These are phyloP conservation scores for Verasper variegatus DNA, from an alignment of 2,113 vertebrate genomes.

Conservation along the genomic window DNA sequence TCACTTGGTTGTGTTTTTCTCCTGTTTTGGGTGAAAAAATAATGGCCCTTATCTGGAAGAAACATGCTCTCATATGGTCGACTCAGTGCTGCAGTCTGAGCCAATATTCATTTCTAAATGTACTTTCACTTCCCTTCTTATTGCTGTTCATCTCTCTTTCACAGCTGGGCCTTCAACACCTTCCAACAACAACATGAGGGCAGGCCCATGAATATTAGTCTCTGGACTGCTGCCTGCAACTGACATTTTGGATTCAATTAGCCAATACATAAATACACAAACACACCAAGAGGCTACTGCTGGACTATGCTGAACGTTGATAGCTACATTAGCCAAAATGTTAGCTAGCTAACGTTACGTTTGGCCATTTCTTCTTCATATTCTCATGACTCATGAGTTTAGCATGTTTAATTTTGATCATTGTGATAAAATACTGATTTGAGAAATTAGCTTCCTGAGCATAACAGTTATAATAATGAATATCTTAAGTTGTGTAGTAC, in stretches of 20 bases:
- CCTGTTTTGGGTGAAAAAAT: conserved; percentile 41
- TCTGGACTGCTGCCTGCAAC: neutral
- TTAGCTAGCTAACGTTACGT: too few species aligned
- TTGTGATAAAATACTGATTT: too few species aligned
- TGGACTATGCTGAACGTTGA: neutral
- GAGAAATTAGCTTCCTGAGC: too few species aligned
- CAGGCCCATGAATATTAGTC: conserved; percentile 4
- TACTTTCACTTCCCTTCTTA: conserved; percentile 42
- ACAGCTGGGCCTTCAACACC: conserved; percentile 43
- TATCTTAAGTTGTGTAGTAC: too few species aligned
- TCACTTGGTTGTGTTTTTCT: conserved; percentile 31
- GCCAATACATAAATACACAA: neutral
- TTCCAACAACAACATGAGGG: conserved; percentile 42
- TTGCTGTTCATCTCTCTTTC: conserved; percentile 4
- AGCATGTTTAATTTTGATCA: too few species aligned
- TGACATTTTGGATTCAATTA: neutral
- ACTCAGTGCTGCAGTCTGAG: conserved; percentile 31
- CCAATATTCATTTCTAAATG: conserved; percentile 54
- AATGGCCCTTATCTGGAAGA: conserved; percentile 62
- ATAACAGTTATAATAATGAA: too few species aligned
- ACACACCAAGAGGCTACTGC: neutral
- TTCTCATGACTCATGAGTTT: too few species aligned
- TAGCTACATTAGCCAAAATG: neutral
- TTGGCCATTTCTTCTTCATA: too few species aligned
- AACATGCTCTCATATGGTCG: conserved; percentile 49